A percentile compares a stretch with the other conserved stretches of the same genome.
phyloP scores from a whole-genome alignment of 1,140 invertebrate genomes.

The Penaeus chinensis region DNA sequence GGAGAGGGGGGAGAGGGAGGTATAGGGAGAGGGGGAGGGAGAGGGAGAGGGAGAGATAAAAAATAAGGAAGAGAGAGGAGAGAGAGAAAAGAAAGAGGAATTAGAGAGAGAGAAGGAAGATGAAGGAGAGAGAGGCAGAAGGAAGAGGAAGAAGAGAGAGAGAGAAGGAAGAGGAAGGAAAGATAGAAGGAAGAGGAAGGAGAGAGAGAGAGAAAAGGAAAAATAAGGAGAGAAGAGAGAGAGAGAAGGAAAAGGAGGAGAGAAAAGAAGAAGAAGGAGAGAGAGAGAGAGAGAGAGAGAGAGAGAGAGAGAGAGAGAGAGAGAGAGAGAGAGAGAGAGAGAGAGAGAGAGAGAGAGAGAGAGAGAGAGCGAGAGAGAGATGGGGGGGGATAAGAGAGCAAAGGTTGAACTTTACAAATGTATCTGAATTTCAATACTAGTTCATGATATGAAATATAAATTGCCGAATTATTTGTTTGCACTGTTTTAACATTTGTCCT shows the following conservation, averaged over 20 bases:
- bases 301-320: conserved; percentile 28
- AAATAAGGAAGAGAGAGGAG: conserved; percentile 1
- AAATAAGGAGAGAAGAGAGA: not conserved
- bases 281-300: conserved; percentile 22
- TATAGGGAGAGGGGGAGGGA: too few species aligned
- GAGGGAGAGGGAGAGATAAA: not conserved
- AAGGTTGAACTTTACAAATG: not conserved
- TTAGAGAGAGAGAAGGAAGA: not conserved
- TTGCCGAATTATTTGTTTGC: too few species aligned
- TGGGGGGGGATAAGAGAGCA: not conserved
- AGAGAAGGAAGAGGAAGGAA: not conserved
- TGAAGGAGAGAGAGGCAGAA: not conserved
- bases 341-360: conserved; percentile 27
- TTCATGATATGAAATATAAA: too few species aligned
- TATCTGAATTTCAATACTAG: not conserved
- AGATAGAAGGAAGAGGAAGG: not conserved
- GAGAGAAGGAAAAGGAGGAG: not conserved
- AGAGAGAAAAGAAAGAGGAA: not conserved
- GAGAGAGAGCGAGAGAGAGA: not conserved
- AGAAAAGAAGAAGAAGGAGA: not conserved
- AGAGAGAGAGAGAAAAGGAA: not conserved
- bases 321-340: conserved; percentile 26
- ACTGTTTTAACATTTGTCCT: too few species aligned
- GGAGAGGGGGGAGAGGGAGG: not conserved
- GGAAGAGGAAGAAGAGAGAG: conserved; percentile 2